These are phyloP conservation scores for Zhuqinia jingwanae DNA, from an alignment of 2,888 invertebrate genomes.

Conservation along the genomic window DNA sequence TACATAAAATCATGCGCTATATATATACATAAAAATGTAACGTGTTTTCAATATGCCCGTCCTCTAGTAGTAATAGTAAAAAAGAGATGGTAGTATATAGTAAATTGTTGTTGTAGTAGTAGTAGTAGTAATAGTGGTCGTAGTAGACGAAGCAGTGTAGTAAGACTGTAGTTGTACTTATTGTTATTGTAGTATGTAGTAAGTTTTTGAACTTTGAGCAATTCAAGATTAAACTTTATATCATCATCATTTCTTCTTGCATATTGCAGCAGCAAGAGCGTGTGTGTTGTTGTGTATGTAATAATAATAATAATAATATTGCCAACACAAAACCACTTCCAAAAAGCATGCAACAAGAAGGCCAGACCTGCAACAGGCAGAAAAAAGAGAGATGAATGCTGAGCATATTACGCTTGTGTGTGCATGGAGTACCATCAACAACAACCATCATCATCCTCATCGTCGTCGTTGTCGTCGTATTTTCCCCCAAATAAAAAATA, in stretches of 20 bases:
- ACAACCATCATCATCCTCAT: no score
- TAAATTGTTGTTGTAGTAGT: slow-evolving; percentile 2
- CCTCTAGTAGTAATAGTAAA: not conserved
- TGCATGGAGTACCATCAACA: not conserved
- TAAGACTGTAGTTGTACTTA: not conserved
- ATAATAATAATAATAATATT: no score
- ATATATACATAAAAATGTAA: not conserved
- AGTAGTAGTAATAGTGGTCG: not conserved
- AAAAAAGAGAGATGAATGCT: not conserved
- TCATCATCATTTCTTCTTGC: not conserved
- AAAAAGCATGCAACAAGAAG: slow-evolving; percentile 22
- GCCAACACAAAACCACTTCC: not conserved
- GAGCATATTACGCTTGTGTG: not conserved
- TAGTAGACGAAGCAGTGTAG: not conserved
- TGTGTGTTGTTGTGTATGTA: no score
- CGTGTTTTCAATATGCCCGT: not conserved
- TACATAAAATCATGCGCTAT: not conserved
- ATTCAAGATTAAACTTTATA: not conserved
- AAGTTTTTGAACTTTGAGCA: slow-evolving; percentile 12
- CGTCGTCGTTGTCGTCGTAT: no score
- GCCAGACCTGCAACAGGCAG: slow-evolving; percentile 26
- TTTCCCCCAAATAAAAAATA: no score
- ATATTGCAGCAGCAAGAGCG: not conserved
- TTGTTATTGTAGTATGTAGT: not conserved
- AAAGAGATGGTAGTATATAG: not conserved